A percentile compares a stretch with the other conserved stretches of the same genome.
Conservation (phyloP, 2,113 vertebrate species). For the Bubo scandiacus region DNA sequence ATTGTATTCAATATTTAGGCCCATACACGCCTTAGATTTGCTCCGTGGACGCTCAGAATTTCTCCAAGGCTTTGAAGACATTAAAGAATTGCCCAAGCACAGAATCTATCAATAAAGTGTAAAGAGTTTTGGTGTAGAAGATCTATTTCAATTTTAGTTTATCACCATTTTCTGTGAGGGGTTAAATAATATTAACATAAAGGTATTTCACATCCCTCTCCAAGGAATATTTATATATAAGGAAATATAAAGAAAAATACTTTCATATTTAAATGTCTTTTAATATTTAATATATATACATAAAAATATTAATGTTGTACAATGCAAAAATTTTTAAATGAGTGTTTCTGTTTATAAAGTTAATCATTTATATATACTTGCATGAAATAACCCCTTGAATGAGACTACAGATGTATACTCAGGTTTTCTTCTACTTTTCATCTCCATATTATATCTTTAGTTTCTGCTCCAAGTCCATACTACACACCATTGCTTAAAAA, state of each 20-base stretch:
- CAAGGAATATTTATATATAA: not conserved
- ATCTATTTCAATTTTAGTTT: not conserved
- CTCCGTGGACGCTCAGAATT: not conserved
- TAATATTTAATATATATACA: not conserved
- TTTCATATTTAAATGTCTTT: not conserved
- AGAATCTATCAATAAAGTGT: not conserved
- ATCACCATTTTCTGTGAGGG: not conserved
- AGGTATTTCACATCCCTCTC: not conserved
- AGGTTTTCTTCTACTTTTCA: not conserved
- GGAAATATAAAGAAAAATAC: not conserved
- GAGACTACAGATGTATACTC: not conserved
- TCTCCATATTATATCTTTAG: not conserved
- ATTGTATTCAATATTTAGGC: not conserved
- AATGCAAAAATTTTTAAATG: not conserved
- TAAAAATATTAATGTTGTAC: not conserved
- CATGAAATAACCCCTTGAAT: not conserved
- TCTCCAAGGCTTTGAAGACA: not conserved
- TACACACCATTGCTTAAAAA: not conserved
- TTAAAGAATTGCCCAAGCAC: not conserved
- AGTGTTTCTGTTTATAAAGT: not conserved
- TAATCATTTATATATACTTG: not conserved
- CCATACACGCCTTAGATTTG: not conserved
- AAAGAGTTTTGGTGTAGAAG: not conserved
- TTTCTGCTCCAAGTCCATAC: not conserved
- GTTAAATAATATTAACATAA: not conserved